Evolutionary conservation across 2,113 vertebrate species (phyloP), one percentile per base, ranked within the genome.

Genomic region (Seriola rivoliana): DNA sequence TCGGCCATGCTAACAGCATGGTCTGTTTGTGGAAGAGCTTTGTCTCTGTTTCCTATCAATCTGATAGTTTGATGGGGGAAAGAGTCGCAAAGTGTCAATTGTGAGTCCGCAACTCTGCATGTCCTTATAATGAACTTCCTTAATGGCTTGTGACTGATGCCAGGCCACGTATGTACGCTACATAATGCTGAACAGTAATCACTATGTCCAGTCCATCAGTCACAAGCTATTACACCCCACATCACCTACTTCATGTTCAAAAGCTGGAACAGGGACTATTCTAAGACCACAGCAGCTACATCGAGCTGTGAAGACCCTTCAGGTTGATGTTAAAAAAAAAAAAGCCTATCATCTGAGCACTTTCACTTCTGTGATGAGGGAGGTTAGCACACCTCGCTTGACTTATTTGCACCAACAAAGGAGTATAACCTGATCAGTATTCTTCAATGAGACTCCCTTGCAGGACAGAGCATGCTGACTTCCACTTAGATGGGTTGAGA

Each of bases 391-490:
- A 13, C 29, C 75, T 70, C 19, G 32, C n/a, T 36, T 75, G 70
- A 65, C 25, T 80, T 68, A 71, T 65, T 81, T 54, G n/a, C 66
- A 54, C 65, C 23, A 32, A 68, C 78, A 52, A 29, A 29, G 71
- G 69, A 68, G 66, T 23, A 57, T 38, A 57, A 65, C 62, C 64
- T 81, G 76, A 89, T 81, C 77, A 55, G 55, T 75, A 70, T 80
- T 85, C 78, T 84, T 71, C 52, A 23, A 44, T 76, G 50, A 89
- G 55, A 58, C 32, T 36, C 8, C 69, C 32, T 29, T 52, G 44
- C n/a, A 59, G 71, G 52, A 38, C 58, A 40, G 66, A 55, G 62
- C 50, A 59, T 25, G 62, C 52, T 32, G 72, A 63, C 68, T 70
- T 85, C 57, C 64, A 65, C 63, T 66, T 64, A 65, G 78, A 86